Evolutionary conservation across 1,140 invertebrate species (phyloP).

Genomic region (Eriosoma lanigerum): DNA sequence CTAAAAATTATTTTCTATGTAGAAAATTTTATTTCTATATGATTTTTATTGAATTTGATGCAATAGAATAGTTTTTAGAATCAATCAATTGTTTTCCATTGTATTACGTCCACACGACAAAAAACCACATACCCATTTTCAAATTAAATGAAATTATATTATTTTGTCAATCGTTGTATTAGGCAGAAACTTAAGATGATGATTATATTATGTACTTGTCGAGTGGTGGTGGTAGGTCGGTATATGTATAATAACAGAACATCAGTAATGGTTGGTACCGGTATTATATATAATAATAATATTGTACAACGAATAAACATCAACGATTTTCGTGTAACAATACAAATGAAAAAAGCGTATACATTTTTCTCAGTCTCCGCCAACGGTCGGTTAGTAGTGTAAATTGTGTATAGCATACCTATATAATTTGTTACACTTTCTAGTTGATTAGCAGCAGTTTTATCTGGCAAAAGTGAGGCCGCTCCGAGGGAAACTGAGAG

Average conservation of each 20-base stretch:
- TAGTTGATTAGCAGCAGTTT: slow-evolving; percentile 41
- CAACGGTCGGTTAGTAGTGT: not conserved
- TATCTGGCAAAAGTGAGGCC: not conserved
- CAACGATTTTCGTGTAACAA: not conserved
- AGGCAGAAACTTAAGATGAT: not conserved
- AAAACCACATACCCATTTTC: too few species aligned
- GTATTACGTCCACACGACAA: too few species aligned
- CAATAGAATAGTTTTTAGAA: not conserved
- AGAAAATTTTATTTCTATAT: too few species aligned
- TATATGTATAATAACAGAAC: not conserved
- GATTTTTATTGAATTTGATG: not conserved
- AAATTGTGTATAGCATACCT: not conserved
- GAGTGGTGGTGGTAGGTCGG: not conserved
- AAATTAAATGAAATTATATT: not conserved
- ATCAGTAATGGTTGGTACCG: not conserved
- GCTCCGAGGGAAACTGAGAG: not conserved
- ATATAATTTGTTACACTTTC: slow-evolving; percentile 50
- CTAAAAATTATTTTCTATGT: too few species aligned
- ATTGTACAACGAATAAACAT: too few species aligned
- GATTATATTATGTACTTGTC: not conserved
- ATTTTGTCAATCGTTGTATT: not conserved
- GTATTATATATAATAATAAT: not conserved
- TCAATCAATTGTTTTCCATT: too few species aligned
- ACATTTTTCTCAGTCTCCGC: not conserved
- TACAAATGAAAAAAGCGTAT: not conserved